Evolutionary conservation across 1,140 invertebrate genomes (phyloP).

Genomic region (Musca vetustissima): DNA sequence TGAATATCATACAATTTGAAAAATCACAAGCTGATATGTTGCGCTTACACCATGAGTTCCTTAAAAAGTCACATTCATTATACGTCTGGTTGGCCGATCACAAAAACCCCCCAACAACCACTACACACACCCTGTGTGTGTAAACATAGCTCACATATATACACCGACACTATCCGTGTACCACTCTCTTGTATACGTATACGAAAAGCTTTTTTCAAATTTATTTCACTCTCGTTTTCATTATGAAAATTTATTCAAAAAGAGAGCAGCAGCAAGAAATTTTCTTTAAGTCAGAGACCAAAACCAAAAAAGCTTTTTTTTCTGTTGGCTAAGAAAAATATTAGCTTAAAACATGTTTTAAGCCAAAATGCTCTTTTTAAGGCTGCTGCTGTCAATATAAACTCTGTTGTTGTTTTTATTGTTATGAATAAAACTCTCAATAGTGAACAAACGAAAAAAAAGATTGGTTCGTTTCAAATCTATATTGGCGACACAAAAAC

Average conservation of each 20-base stretch:
- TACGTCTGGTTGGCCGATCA: no score
- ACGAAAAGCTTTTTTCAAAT: slow-evolving; percentile 26
- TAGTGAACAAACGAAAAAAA: no score
- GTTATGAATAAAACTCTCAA: slow-evolving; percentile 4
- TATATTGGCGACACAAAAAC: background rate
- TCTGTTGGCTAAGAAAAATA: no score
- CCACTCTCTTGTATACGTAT: slow-evolving; percentile 26
- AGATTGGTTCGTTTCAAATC: no score
- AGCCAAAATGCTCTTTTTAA: slow-evolving; percentile 20
- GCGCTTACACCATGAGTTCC: background rate
- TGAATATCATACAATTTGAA: no score
- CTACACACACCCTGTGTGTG: background rate
- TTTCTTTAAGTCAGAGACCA: background rate
- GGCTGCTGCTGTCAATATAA: no score
- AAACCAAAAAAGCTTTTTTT: background rate
- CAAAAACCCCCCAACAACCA: background rate
- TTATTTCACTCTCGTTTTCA: slow-evolving; percentile 5
- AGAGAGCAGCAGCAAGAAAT: background rate
- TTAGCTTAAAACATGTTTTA: background rate
- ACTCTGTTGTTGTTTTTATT: background rate
- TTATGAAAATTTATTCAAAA: background rate
- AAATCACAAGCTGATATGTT: background rate
- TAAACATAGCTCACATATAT: background rate
- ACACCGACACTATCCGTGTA: slow-evolving; percentile 26
- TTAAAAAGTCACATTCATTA: background rate